These are phyloP conservation scores for Dryobotodes eremita DNA, from an alignment of 2,888 invertebrate species.

Conservation along the genomic window DNA sequence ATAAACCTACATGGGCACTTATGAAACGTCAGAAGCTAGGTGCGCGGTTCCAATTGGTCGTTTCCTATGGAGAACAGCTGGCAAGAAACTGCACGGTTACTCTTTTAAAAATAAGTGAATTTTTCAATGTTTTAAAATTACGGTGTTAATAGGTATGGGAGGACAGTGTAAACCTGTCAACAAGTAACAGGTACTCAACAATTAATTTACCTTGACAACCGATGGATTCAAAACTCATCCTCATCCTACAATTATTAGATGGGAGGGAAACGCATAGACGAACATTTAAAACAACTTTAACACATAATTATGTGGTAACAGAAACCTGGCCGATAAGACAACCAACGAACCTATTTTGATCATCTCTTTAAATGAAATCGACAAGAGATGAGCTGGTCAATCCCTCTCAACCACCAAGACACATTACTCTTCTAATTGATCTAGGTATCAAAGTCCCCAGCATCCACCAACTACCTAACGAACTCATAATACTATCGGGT, in stretches of 20 bases:
- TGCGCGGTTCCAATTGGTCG: no score
- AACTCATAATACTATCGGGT: slow-evolving; percentile 74
- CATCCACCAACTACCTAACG: slow-evolving; percentile 47
- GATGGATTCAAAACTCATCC: no score
- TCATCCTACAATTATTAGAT: not conserved
- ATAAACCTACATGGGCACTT: no score
- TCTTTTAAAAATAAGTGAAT: no score
- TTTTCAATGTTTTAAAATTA: no score
- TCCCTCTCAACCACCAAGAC: slow-evolving; percentile 4
- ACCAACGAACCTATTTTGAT: not conserved
- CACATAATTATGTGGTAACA: not conserved
- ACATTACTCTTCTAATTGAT: slow-evolving; percentile 21
- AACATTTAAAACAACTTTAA: not conserved
- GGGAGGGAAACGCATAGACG: not conserved
- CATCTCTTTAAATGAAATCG: not conserved
- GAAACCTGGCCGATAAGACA: not conserved
- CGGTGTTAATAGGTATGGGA: no score
- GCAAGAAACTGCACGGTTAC: no score
- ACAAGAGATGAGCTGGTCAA: not conserved
- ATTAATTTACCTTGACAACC: not conserved
- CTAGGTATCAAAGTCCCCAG: slow-evolving; percentile 17
- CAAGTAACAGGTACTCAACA: no score
- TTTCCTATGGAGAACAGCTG: no score
- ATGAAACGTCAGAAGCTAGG: no score
- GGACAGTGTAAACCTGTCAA: no score